Conservation (phyloP, 2,113 vertebrate species). For the Callocephalon fimbriatum region DNA sequence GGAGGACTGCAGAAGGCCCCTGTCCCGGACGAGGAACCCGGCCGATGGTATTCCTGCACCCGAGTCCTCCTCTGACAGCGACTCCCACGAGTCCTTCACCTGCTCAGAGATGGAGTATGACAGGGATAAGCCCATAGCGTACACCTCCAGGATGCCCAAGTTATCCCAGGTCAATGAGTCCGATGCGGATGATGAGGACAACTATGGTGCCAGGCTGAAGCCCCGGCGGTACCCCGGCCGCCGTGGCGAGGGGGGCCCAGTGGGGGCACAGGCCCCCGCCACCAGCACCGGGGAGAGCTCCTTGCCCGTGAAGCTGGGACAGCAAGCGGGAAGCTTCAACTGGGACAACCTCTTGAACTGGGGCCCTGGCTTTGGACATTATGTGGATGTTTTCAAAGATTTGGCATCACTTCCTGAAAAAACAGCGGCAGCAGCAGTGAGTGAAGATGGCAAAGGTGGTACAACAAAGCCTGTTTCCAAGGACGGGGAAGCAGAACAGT, state of each 20-base stretch:
- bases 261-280: constrained; percentile 62
- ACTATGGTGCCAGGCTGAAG: constrained; percentile 87
- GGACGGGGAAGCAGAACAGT: constrained; percentile 93
- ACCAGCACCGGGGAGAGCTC: constrained; percentile 78
- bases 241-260: constrained; percentile 84
- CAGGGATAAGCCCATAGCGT: constrained; percentile 88
- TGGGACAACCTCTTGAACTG: constrained; percentile 99
- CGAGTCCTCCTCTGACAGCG: constrained; percentile 95
- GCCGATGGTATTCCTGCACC: constrained; percentile 94
- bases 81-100: constrained; percentile 98
- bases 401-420: constrained; percentile 94
- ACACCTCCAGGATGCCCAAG: constrained; percentile 92
- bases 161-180: constrained; percentile 98
- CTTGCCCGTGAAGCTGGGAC: constrained; percentile 86
- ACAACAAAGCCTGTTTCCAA: constrained; percentile 84
- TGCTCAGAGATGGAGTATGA: constrained; percentile 99
- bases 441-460: constrained; percentile 88
- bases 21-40: constrained; percentile 92
- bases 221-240: constrained; percentile 92
- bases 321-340: constrained; percentile 88
- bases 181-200: constrained; percentile 95
- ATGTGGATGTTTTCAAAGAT: constrained; percentile 98
- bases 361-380: constrained; percentile 97
- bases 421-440: constrained; percentile 73
- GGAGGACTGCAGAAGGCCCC: constrained; percentile 91